Base-by-base conservation (phyloP, 2,113 vertebrate genomes). In the Cynopterus brachyotis region DNA sequence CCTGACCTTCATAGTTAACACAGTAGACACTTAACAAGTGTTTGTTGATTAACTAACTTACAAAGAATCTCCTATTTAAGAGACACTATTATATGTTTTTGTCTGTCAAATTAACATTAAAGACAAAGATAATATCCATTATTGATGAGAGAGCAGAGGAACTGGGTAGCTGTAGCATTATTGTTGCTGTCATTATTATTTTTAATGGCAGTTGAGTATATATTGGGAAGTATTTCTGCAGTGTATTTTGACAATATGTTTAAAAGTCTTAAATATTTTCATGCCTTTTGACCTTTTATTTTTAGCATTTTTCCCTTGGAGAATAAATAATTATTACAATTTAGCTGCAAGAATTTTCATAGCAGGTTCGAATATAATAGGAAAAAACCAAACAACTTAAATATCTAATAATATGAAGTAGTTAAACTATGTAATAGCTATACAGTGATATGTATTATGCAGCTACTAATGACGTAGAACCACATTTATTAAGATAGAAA, bases 401-500 rank as follows among this genome's bases (percentile, higher is more conserved):
- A 70, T 80, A 83, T n/a, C 35, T 89, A 81, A 64, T 69, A 73
- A 67, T 59, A 84, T 15, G 24, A 40, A 80, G 40, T 79, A 47
- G 35, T 89, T 72, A 66, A 87, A 60, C 28, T 76, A 9, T 84
- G 20, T 83, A 92, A 89, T 79, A 72, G 12, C 4, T 50, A 73
- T 92, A 62, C 16, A 86, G 73, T 69, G 32, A 86, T 73, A 92
- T 85, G 47, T 59, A 75, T 69, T 37, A 40, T 66, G 26, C 22
- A 55, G 10, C 26, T 87, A 47, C 37, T 78, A 50, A 64, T 95
- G 55, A 2, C 47, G 9, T 57, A 78, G 66, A 85, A 93, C 32
- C 8, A 30, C 28, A 79, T 96, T 96, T 70, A 94, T 86, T 91
- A 91, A 81, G 22, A 86, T 55, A 66, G n/a, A 88, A 83, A 47